Conservation (phyloP, 2,113 vertebrate genomes). For the Silurus asotus region DNA sequence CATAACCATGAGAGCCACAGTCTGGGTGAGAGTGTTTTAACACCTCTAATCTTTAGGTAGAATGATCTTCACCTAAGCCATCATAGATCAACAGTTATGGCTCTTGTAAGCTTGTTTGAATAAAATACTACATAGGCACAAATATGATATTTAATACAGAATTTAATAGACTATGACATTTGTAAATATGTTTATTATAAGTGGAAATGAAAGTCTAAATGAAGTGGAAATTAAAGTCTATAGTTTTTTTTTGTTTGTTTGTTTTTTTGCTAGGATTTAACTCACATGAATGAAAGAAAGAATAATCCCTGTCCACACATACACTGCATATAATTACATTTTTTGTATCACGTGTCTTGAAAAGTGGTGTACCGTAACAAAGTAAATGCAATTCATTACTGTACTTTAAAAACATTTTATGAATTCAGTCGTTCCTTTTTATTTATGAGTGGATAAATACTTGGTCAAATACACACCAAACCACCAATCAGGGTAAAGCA, state of each 20-base stretch:
- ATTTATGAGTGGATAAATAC: too few relatives aligned
- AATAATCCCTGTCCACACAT: background rate
- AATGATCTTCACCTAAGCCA: slow-evolving; percentile 19
- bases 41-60: slow-evolving; percentile 19
- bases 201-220: background rate
- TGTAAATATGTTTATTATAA: background rate
- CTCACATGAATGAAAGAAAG: background rate
- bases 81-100: slow-evolving; percentile 28
- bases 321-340: background rate
- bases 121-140: slow-evolving; percentile 28
- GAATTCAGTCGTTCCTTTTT: too few relatives aligned
- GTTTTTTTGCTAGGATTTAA: background rate
- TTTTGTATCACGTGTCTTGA: background rate
- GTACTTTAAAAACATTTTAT: too few relatives aligned
- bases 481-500: too few relatives aligned
- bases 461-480: too few relatives aligned
- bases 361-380: too few relatives aligned
- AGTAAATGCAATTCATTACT: too few relatives aligned
- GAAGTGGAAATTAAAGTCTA: background rate
- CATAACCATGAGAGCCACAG: slow-evolving; percentile 35
- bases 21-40: slow-evolving; percentile 20
- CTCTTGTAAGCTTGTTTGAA: slow-evolving; percentile 22
- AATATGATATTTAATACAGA: background rate
- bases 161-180: background rate
- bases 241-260: background rate